Percentiles rank a stretch among this genome's conserved stretches.
Evolutionary conservation across 2,113 vertebrate genomes (phyloP).

Genomic region (Strigops habroptila): DNA sequence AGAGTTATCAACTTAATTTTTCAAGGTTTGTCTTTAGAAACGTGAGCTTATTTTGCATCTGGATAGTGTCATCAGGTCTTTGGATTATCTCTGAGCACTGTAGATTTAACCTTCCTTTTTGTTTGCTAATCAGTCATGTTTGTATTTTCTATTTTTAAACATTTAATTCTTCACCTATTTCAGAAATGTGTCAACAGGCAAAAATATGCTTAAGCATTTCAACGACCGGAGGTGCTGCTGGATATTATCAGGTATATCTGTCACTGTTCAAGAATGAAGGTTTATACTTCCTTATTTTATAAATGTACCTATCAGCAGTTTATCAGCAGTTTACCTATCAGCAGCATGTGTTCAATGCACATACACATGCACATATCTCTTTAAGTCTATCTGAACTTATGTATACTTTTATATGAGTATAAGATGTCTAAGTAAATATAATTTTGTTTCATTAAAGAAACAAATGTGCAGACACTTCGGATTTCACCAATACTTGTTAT

Average conservation of each 20-base stretch:
- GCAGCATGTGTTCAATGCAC: neutral
- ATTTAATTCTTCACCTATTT: neutral
- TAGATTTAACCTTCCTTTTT: neutral
- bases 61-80: neutral
- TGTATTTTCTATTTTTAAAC: neutral
- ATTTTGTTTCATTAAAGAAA: neutral
- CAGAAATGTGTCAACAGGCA: neutral
- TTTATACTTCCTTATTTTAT: neutral
- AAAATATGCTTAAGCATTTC: neutral
- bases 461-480: neutral
- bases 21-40: neutral
- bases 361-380: neutral
- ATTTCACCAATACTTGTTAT: neutral
- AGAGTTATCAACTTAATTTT: neutral
- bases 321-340: neutral
- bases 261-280: neutral
- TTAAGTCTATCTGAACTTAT: neutral
- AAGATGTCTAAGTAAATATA: neutral
- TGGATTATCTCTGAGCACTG: neutral
- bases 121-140: neutral
- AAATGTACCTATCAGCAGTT: neutral
- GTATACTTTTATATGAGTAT: neutral
- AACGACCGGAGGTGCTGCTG: neutral
- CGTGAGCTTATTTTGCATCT: neutral
- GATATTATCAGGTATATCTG: neutral